A percentile compares a stretch with the other conserved stretches of the same genome.
Evolutionary conservation across 2,888 invertebrate species (phyloP).

Genomic region (Biston betularia): DNA sequence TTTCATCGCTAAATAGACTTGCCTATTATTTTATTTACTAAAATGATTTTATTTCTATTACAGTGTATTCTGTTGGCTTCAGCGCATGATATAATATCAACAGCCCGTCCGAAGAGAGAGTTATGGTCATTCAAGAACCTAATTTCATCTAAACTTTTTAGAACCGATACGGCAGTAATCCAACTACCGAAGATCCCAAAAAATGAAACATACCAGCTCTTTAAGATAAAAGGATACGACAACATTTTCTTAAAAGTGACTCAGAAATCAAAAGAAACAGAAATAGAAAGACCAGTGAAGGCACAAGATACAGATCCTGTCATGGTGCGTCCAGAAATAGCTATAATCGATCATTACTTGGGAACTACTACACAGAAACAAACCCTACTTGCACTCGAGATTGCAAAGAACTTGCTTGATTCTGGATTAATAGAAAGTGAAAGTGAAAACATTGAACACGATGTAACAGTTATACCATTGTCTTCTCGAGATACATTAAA

Average conservation of each 20-base stretch:
- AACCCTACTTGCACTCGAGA: constrained; percentile 50
- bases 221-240: constrained; percentile 52
- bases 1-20: background rate
- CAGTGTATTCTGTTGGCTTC: constrained; percentile 58
- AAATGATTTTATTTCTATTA: constrained; percentile 43
- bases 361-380: constrained; percentile 51
- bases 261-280: constrained; percentile 10
- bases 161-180: constrained; percentile 31
- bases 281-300: constrained; percentile 4
- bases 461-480: constrained; percentile 34
- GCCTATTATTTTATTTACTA: background rate
- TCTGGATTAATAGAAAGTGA: constrained; percentile 48
- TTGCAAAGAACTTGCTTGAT: constrained; percentile 50
- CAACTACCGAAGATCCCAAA: constrained; percentile 21
- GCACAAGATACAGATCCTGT: constrained; percentile 27
- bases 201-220: constrained; percentile 46
- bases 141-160: constrained; percentile 47
- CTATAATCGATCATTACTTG: constrained; percentile 50
- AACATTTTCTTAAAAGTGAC: constrained; percentile 52
- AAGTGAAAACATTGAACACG: constrained; percentile 35
- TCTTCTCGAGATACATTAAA: constrained; percentile 19
- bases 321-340: constrained; percentile 42
- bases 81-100: constrained; percentile 46
- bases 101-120: constrained; percentile 49
- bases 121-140: constrained; percentile 50